A percentile compares a stretch with the other conserved stretches of the same genome.
phyloP scores from a whole-genome alignment of 2,113 vertebrate genomes.

The Sylvicapra grimmia region DNA sequence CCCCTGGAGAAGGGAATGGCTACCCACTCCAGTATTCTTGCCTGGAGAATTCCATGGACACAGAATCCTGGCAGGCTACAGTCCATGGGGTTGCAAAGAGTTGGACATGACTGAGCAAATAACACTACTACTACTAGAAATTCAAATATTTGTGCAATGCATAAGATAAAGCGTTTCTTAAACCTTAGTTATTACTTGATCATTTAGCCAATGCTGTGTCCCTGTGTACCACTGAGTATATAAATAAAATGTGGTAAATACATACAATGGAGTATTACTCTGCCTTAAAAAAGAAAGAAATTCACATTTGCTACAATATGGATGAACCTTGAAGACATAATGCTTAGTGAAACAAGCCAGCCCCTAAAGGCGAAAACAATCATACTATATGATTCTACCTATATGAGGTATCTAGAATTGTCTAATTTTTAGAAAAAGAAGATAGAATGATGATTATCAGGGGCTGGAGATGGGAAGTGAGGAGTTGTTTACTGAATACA shows the following conservation, averaged over 20 bases:
- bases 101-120: neutral
- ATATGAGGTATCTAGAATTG: neutral
- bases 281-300: neutral
- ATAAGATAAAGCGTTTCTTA: slow-evolving; percentile 25
- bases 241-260: neutral
- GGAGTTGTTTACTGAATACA: neutral
- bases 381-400: neutral
- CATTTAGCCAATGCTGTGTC: neutral
- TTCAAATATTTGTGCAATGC: neutral
- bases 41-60: neutral
- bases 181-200: neutral
- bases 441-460: neutral
- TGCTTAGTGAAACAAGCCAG: neutral
- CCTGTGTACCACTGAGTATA: neutral
- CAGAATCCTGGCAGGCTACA: neutral
- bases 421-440: neutral
- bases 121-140: neutral
- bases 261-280: neutral
- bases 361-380: neutral
- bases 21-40: neutral
- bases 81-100: neutral
- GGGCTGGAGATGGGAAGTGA: neutral
- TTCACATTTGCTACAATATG: neutral
- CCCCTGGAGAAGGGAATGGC: neutral
- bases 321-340: neutral